Evolutionary conservation across 2,113 vertebrate genomes (phyloP), one percentile per base, ranked within the genome.

Genomic region (Seriola quinqueradiata): DNA sequence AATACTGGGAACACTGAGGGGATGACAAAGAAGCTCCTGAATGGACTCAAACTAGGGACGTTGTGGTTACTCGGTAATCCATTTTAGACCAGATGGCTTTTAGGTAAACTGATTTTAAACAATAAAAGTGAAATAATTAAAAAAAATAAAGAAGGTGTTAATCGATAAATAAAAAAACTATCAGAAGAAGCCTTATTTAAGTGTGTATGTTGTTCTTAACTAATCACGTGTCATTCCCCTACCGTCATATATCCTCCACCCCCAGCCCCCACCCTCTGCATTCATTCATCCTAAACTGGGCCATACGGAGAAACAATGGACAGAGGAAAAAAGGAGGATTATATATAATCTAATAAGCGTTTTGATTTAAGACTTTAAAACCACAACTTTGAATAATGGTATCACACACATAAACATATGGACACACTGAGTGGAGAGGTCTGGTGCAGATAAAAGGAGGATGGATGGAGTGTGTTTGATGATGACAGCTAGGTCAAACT

Each of bases 341-440:
- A 79, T 52, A n/a, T 54, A 42, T 83, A 77, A 88, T 81, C 83
- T 74, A 86, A 90, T 84, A 73, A 82, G 8, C 14, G 0, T 7
- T 87, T 82, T 76, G 75, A 79, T 82, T 81, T 68, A 82, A 66
- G 76, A 63, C 74, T 75, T 28, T 28, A 25, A 46, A 50, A 28
- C 11, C 10, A 36, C 4, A 3, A 3, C 42, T 28, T 7, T 23
- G 67, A 83, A 66, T 74, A 64, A 71, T 64, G 66, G 28, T 54
- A 17, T 52, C 69, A 32, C 74, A 46, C 32, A 68, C 60, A 5
- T 4, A 54, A 66, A 52, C 61, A 60, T 3, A 34, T 34, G 52
- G 28, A 25, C 0, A 4, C 40, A 7, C 1, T 48, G 63, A 64
- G 23, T 3, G 65, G 46, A 68, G 17, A 46, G 54, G 69, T 64